phyloP scores from a whole-genome alignment of 2,113 vertebrate species.

The Shinisaurus crocodilurus region DNA sequence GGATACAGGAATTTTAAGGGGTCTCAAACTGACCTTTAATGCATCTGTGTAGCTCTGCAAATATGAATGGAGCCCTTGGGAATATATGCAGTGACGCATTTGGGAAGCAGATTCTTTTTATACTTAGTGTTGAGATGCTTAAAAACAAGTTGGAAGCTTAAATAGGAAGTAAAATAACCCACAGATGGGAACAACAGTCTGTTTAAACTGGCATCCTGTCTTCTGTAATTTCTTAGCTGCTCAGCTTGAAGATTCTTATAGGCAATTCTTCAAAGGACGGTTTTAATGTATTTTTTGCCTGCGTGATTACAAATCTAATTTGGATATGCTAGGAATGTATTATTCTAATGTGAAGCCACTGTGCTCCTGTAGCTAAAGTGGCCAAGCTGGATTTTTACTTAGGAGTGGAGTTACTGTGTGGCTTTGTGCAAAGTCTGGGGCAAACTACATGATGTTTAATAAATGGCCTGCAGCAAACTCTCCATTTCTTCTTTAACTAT shows the following conservation, averaged over 20 bases:
- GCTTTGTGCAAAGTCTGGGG: not conserved
- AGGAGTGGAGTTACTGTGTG: too few relatives aligned
- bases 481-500: too few relatives aligned
- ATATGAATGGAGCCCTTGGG: slow-evolving; percentile 7
- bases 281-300: not conserved
- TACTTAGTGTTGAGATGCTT: not conserved
- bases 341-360: not conserved
- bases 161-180: not conserved
- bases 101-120: slow-evolving; percentile 8
- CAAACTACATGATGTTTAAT: not conserved
- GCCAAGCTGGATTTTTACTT: not conserved
- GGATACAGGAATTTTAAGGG: not conserved
- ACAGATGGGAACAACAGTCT: not conserved
- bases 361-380: not conserved
- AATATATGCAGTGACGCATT: not conserved
- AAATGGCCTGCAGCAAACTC: too few relatives aligned
- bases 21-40: not conserved
- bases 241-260: not conserved
- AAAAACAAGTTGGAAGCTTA: slow-evolving; percentile 17
- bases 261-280: not conserved
- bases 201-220: not conserved
- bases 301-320: not conserved
- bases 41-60: not conserved
- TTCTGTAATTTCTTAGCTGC: not conserved
- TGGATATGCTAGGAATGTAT: not conserved